These are phyloP conservation scores for Drosophila emarginata DNA, from an alignment of 2,888 invertebrate genomes.

Conservation along the genomic window DNA sequence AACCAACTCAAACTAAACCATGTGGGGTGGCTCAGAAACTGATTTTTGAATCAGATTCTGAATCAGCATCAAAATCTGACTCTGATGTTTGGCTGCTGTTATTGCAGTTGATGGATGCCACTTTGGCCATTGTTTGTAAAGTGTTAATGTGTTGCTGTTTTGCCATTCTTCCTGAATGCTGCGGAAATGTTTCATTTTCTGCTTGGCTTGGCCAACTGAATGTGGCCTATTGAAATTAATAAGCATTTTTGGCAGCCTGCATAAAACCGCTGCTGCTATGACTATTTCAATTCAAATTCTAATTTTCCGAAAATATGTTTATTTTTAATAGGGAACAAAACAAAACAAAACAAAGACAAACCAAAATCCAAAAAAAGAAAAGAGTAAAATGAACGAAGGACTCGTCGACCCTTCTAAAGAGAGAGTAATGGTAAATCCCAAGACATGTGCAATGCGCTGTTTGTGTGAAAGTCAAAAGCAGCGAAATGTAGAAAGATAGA, in stretches of 20 bases:
- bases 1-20: constrained; percentile 5
- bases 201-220: constrained; percentile 58
- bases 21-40: constrained; percentile 38
- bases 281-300: constrained; percentile 33
- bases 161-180: constrained; percentile 24
- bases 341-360: background rate
- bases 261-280: constrained; percentile 10
- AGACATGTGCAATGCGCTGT: constrained; percentile 73
- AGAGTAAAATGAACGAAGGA: constrained; percentile 39
- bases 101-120: constrained; percentile 72
- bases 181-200: constrained; percentile 73
- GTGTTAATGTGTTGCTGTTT: constrained; percentile 65
- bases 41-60: constrained; percentile 26
- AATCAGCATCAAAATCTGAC: background rate
- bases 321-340: background rate
- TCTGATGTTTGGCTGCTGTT: constrained; percentile 25
- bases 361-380: constrained; percentile 40
- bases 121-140: constrained; percentile 73
- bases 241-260: constrained; percentile 50
- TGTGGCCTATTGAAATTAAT: constrained; percentile 60
- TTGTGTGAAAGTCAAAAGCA: constrained; percentile 72
- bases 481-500: constrained; percentile 41
- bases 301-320: constrained; percentile 18
- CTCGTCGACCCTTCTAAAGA: constrained; percentile 43
- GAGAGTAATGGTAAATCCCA: constrained; percentile 46